A percentile compares a stretch with the other conserved stretches of the same genome.
These are phyloP conservation scores for Malacoctenus gilli DNA, from an alignment of 2,797 vertebrate species.

Conservation along the genomic window DNA sequence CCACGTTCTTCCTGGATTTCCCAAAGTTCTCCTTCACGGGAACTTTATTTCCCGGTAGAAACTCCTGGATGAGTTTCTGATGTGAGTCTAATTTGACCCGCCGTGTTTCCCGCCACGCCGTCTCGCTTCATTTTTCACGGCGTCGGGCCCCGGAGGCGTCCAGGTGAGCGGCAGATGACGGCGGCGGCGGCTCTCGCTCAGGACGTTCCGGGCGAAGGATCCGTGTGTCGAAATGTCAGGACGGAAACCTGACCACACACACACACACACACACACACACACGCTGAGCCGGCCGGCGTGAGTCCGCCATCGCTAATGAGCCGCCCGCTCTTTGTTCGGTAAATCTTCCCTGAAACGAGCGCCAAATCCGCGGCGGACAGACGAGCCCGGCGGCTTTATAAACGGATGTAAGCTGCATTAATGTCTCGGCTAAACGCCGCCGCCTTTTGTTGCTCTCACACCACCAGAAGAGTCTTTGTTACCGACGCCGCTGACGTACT, in stretches of 20 bases:
- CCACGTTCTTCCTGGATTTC: no score
- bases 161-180: slow-evolving; percentile 51
- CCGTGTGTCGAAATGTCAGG: slow-evolving; percentile 78
- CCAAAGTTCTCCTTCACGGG: no score
- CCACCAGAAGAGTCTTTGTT: slow-evolving; percentile 52
- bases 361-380: slow-evolving; percentile 73
- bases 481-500: slow-evolving; percentile 16
- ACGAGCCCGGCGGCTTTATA: slow-evolving; percentile 75
- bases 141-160: slow-evolving; percentile 48
- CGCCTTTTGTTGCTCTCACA: slow-evolving; percentile 62
- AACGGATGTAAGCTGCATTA: slow-evolving; percentile 76
- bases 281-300: slow-evolving; percentile 58
- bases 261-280: slow-evolving; percentile 7
- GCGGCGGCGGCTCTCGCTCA: slow-evolving; percentile 12
- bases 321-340: slow-evolving; percentile 78
- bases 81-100: slow-evolving; percentile 19
- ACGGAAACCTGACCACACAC: slow-evolving; percentile 79
- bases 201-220: slow-evolving; percentile 68
- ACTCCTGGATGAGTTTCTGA: slow-evolving; percentile 8
- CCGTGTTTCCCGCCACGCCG: slow-evolving; percentile 60
- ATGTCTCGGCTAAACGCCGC: slow-evolving; percentile 71
- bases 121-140: slow-evolving; percentile 53
- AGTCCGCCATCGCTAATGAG: slow-evolving; percentile 76
- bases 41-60: no score
- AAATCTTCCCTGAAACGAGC: slow-evolving; percentile 74